Percentiles rank a stretch among this genome's conserved stretches.
Evolutionary conservation across 1,140 invertebrate genomes (phyloP).

Genomic region (Sycobia sp.): DNA sequence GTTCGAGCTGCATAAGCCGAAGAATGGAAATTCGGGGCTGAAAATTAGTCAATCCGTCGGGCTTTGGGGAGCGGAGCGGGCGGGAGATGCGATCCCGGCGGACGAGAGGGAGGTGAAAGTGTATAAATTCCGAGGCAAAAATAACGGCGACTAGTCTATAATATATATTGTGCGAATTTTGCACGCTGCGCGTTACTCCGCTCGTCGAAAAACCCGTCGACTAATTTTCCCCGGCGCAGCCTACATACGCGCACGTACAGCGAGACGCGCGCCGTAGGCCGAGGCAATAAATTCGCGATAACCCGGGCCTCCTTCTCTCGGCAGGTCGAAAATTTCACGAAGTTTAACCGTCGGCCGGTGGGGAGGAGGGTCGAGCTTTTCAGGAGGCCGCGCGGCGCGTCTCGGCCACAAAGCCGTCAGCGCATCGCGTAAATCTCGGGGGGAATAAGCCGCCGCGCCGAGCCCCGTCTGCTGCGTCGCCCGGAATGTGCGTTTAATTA

Average conservation of each 20-base stretch:
- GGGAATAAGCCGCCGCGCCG: not conserved
- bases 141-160: too few species aligned
- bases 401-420: conserved; percentile 51
- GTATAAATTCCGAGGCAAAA: conserved; percentile 24
- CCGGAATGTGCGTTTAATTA: conserved; percentile 29
- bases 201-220: conserved; percentile 27
- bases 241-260: conserved; percentile 39
- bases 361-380: too few species aligned
- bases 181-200: conserved; percentile 1
- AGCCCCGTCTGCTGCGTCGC: too few species aligned
- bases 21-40: too few species aligned
- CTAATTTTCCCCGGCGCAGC: conserved; percentile 42
- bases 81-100: too few species aligned
- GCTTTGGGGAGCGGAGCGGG: too few species aligned
- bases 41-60: too few species aligned
- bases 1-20: too few species aligned
- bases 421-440: conserved; percentile 44
- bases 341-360: conserved; percentile 27
- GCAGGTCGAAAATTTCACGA: conserved; percentile 40
- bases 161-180: too few species aligned
- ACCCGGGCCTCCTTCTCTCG: not conserved
- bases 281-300: conserved; percentile 48
- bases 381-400: too few species aligned
- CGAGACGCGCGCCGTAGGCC: not conserved
- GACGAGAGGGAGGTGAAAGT: not conserved